Evolutionary conservation across 2,888 invertebrate genomes (phyloP), one percentile per base, ranked within the genome.

Genomic region (Dynastes maya): DNA sequence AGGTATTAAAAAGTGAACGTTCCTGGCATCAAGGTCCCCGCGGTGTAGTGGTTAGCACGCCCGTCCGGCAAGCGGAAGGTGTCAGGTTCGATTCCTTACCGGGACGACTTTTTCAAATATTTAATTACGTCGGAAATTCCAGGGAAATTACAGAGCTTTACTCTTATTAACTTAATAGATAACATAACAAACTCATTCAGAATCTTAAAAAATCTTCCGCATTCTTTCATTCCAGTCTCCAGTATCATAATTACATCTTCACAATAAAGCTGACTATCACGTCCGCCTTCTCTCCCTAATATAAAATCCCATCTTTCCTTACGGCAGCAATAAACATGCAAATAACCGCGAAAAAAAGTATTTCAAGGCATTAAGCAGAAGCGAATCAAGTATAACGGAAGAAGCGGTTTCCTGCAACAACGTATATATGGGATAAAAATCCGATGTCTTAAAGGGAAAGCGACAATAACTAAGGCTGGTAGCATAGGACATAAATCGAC

Each of bases 261-360:
- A 3, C 55, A 22, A 55, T 22, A 55, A 55, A 6, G 8, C 22
- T 55, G 8, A 9, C 9, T 22, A 55, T 55, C 55, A n/a, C 55
- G 2, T 22, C 55, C 16, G 22, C 22, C 9, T 22, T 22, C 22
- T 5, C 22, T 22, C n/a, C 16, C n/a, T 22, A 58, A 58, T 58
- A 58, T 9, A 58, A 22, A 22, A 16, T 22, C 8, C 16, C 8
- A 22, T 58, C 22, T 22, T 16, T 22, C 22, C 55, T 58, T 58
- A 9, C 55, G 9, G 55, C 55, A 58, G 55, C 22, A 58, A 58
- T 58, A 58, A 58, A 58, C 55, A 58, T 58, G 55, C 55, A 58
- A 58, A 58, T 58, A 58, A 58, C 55, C 55, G 27, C 55, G 27
- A 6, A 58, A 22, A 55, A 58, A 58, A 37, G 22, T 16, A 58